Evolutionary conservation across 2,113 vertebrate species (phyloP).

Genomic region (Bostrychus sinensis): DNA sequence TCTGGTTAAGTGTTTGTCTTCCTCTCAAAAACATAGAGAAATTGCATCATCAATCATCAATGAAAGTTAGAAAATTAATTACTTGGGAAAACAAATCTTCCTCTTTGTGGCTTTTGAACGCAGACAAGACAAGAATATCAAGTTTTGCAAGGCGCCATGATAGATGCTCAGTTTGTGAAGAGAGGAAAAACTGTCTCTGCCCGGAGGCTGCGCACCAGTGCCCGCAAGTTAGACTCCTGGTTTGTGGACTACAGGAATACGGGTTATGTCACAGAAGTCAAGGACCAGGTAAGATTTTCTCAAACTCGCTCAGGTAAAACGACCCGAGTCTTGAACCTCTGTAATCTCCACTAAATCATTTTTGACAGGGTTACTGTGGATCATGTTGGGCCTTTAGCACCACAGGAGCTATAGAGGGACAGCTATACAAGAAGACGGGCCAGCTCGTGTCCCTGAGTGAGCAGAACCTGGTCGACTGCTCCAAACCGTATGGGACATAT

Average conservation of each 20-base stretch:
- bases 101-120: neutral
- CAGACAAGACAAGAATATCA: slow-evolving; percentile 74
- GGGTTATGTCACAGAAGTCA: slow-evolving; percentile 80
- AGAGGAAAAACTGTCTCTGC: slow-evolving; percentile 59
- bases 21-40: neutral
- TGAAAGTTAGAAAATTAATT: neutral
- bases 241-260: slow-evolving; percentile 74
- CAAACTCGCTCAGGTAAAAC: neutral
- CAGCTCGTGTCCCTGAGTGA: slow-evolving; percentile 79
- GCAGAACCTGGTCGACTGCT: slow-evolving; percentile 83
- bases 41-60: neutral
- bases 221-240: slow-evolving; percentile 41
- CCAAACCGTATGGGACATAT: slow-evolving; percentile 74
- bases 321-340: neutral
- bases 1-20: slow-evolving; percentile 56
- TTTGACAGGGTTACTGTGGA: slow-evolving; percentile 78
- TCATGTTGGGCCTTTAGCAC: slow-evolving; percentile 86
- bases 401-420: slow-evolving; percentile 81
- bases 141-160: slow-evolving; percentile 70
- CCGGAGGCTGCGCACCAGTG: slow-evolving; percentile 56
- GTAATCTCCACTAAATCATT: slow-evolving; percentile 8
- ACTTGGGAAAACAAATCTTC: neutral
- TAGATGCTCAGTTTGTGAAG: slow-evolving; percentile 50
- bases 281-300: slow-evolving; percentile 74
- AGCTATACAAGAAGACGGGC: slow-evolving; percentile 77